Base-by-base conservation (phyloP, 2,113 vertebrate genomes). In the Anarhynchus alexandrinus region DNA sequence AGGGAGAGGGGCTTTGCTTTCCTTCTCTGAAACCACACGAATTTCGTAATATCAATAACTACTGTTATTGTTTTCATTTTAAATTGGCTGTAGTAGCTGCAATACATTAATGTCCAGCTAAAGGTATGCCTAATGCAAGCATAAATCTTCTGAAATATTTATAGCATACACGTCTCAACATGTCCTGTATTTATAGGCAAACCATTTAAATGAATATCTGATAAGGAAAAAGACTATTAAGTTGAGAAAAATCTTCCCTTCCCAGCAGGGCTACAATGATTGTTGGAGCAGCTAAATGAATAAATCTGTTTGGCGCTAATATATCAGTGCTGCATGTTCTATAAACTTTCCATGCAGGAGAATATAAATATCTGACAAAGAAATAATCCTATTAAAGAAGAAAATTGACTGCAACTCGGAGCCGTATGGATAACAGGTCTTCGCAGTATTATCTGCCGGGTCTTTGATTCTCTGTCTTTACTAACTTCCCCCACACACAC, bases 71-170 rank as follows among this genome's bases (percentile, higher is more conserved):
- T 47, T 57, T 88, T 36, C 14, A 43, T 36, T 74, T 65, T 25
- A 58, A 69, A 58, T 78, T 32, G 65, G 77, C 54, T 69, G 51
- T 40, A 55, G 71, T 64, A 47, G 83, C 95, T 84, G 72, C 69
- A 91, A 57, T 88, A 15, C 38, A 42, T 80, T 95, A 70, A 96
- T 79, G 83, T 92, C 86, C 92, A 82, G 90, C 94, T 77, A 92
- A 96, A 96, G 95, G 79, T 78, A 80, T n/a, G 88, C 86, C 51
- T 91, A 94, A 91, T 58, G 47, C 72, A 82, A 95, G 58, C 88
- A 84, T 98, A 96, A 96, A 96, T 97, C 93, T 93, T 73, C 96
- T 86, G 93, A 96, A 95, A 96, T 97, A 97, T 98, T 97, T 97
- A 95, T 70, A 86, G 82, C 49, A 32, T 34, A 66, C 62, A 45